Percentiles rank a stretch among this genome's conserved stretches.
phyloP scores from a whole-genome alignment of 2,797 vertebrate genomes.

The Argya squamiceps region DNA sequence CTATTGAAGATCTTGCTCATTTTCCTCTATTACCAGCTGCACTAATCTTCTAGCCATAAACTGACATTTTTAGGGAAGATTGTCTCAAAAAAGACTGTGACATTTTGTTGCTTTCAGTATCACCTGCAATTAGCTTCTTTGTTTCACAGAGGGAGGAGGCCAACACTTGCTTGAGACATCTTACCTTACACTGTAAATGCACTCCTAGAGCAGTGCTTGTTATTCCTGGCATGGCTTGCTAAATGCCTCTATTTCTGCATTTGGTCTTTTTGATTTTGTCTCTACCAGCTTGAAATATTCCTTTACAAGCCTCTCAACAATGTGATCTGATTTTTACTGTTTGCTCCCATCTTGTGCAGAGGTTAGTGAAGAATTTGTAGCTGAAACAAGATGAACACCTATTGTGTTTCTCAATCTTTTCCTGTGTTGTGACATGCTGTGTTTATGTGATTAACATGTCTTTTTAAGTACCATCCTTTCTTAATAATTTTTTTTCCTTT shows the following conservation, averaged over 20 bases:
- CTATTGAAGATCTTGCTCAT: neutral
- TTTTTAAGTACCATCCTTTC: neutral
- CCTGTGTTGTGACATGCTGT: neutral
- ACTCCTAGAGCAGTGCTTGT: neutral
- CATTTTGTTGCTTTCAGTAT: neutral
- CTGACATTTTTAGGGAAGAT: neutral
- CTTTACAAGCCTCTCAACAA: neutral
- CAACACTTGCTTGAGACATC: neutral
- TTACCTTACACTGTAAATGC: neutral
- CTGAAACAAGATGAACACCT: neutral
- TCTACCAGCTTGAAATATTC: neutral
- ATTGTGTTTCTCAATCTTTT: neutral
- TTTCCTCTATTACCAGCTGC: neutral
- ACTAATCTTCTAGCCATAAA: neutral
- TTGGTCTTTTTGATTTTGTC: neutral
- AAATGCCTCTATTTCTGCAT: neutral
- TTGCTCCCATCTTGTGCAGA: neutral
- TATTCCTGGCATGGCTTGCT: neutral
- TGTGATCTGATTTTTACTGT: neutral
- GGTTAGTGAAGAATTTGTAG: neutral
- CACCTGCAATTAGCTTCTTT: neutral
- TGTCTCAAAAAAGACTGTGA: neutral
- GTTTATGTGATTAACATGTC: neutral
- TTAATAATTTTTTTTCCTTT: neutral
- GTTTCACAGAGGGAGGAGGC: neutral